phyloP scores from a whole-genome alignment of 2,113 vertebrate genomes.

The Tretioscincus oriximinensis region DNA sequence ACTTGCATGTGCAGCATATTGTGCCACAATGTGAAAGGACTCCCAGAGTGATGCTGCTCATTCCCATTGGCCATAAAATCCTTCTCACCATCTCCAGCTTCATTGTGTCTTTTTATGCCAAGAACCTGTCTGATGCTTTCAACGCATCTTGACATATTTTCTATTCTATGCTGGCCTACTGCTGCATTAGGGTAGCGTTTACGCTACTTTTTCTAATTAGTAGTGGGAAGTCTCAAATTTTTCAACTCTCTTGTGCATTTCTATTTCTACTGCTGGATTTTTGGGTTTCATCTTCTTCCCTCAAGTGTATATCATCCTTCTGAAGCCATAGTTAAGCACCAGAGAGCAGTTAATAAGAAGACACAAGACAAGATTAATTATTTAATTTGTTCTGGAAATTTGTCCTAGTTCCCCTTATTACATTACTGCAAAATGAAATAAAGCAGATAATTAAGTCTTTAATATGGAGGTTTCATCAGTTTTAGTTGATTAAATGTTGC shows the following conservation, averaged over 20 bases:
- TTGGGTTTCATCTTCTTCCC: slow-evolving; percentile 7
- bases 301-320: background rate
- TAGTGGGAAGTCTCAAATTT: background rate
- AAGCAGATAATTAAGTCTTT: too few relatives aligned
- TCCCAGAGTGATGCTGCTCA: background rate
- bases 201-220: background rate
- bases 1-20: background rate
- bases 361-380: too few relatives aligned
- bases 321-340: background rate
- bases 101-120: background rate
- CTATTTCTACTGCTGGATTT: background rate
- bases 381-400: too few relatives aligned
- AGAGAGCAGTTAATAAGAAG: background rate
- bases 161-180: slow-evolving; percentile 9
- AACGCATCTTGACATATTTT: background rate
- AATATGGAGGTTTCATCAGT: too few relatives aligned
- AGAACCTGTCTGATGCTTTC: background rate
- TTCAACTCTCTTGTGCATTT: background rate
- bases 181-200: background rate
- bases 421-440: too few relatives aligned
- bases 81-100: too few relatives aligned
- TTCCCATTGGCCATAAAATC: background rate
- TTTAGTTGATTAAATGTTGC: too few relatives aligned
- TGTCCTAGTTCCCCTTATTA: too few relatives aligned
- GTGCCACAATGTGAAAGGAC: background rate